Evolutionary conservation across 2,888 invertebrate species (phyloP).

Genomic region (Pemphredon lugubris): DNA sequence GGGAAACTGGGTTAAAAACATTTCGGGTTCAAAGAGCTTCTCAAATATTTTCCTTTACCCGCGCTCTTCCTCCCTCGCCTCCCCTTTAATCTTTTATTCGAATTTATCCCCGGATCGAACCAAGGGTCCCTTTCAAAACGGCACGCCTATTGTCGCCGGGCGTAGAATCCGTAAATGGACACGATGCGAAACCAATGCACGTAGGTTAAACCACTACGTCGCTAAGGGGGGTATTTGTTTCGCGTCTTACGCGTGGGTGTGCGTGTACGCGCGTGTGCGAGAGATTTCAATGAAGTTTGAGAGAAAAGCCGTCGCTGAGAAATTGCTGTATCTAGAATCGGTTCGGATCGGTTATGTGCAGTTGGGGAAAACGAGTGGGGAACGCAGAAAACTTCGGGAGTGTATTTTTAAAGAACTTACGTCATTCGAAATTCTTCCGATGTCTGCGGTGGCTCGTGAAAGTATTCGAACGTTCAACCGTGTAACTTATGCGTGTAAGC

Average conservation of each 20-base stretch:
- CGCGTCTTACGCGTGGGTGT: background rate
- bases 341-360: background rate
- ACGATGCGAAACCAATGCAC: constrained; percentile 10
- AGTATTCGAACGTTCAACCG: too few relatives aligned
- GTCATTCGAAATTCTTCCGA: background rate
- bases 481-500: too few relatives aligned
- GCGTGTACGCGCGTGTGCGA: background rate
- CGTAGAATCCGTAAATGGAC: constrained; percentile 1
- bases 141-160: constrained; percentile 6
- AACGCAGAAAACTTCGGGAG: constrained; percentile 1
- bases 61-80: background rate
- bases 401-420: background rate
- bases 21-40: background rate
- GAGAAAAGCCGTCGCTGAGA: constrained; percentile 2
- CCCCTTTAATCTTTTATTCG: constrained; percentile 1
- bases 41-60: background rate
- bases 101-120: constrained; percentile 1
- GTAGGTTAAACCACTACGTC: background rate
- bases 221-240: background rate
- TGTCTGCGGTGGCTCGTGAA: too few relatives aligned
- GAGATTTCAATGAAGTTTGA: background rate
- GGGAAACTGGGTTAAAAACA: background rate
- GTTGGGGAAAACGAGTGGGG: too few relatives aligned
- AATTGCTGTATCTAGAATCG: background rate
- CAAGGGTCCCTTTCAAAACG: background rate